phyloP scores from a whole-genome alignment of 2,797 vertebrate genomes.

The Centroberyx gerrardi region DNA sequence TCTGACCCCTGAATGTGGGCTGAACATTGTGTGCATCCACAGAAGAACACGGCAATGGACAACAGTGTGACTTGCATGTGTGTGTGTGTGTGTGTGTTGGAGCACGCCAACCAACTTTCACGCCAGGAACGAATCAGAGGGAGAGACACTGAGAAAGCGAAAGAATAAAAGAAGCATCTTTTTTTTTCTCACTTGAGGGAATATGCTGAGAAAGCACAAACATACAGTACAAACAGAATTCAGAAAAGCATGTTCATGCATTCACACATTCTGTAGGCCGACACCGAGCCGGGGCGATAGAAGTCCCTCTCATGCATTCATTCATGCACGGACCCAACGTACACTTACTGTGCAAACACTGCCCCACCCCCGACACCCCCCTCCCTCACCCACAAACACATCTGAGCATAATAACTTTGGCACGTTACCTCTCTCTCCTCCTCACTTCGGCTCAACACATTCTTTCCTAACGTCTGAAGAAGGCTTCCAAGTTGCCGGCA shows the following conservation, averaged over 20 bases:
- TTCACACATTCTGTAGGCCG: constrained; percentile 59
- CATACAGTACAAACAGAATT: constrained; percentile 38
- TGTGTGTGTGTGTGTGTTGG: constrained; percentile 44
- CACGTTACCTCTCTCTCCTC: constrained; percentile 17
- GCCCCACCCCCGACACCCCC: constrained; percentile 20
- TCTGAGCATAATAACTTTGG: constrained; percentile 19
- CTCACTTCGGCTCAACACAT: constrained; percentile 5
- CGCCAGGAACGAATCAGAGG: constrained; percentile 45
- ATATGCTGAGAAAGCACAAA: constrained; percentile 45
- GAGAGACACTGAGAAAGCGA: constrained; percentile 35
- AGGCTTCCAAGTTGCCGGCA: neutral
- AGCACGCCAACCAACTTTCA: constrained; percentile 39
- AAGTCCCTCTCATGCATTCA: constrained; percentile 69
- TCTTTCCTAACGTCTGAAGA: constrained; percentile 18
- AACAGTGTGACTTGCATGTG: neutral
- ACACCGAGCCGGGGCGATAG: constrained; percentile 20
- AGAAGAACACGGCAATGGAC: neutral
- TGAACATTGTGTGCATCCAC: neutral
- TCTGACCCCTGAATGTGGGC: neutral
- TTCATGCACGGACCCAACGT: constrained; percentile 66
- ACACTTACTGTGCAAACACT: constrained; percentile 58
- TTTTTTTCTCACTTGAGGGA: constrained; percentile 61
- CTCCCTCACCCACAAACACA: constrained; percentile 16
- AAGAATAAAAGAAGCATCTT: constrained; percentile 48
- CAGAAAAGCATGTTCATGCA: constrained; percentile 65